Conservation (phyloP, 2,797 vertebrate genomes). For the Anguilla obscura region DNA sequence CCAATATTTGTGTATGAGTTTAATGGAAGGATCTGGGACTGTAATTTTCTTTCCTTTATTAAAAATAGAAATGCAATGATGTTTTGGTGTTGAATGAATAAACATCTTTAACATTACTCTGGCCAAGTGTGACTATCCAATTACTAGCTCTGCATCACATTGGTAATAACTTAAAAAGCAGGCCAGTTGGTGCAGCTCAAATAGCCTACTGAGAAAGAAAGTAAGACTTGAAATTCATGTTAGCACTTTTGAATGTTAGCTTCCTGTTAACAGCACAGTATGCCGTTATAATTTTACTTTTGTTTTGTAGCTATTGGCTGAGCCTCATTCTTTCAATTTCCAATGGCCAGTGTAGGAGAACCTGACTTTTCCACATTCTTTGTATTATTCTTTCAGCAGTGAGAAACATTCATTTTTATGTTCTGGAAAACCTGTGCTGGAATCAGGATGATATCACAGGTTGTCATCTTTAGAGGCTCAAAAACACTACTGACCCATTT, state of each 20-base stretch:
- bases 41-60: conserved; percentile 52
- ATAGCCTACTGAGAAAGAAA: neutral
- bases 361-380: neutral
- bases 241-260: neutral
- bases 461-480: neutral
- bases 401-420: neutral
- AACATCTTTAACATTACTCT: conserved; percentile 45
- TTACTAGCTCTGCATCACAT: neutral
- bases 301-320: neutral
- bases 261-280: neutral
- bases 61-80: conserved; percentile 31
- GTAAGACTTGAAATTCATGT: neutral
- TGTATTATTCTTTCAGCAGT: neutral
- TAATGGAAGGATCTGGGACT: conserved; percentile 57
- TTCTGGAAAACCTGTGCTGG: neutral
- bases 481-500: neutral
- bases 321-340: neutral
- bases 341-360: neutral
- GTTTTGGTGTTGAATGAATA: conserved; percentile 59
- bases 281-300: neutral
- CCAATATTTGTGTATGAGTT: conserved; percentile 50
- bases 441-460: neutral
- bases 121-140: neutral
- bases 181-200: neutral
- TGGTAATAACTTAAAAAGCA: neutral